Evolutionary conservation across 1,140 invertebrate species (phyloP), one percentile per base, ranked within the genome.

Genomic region (Mactra quadrangularis): DNA sequence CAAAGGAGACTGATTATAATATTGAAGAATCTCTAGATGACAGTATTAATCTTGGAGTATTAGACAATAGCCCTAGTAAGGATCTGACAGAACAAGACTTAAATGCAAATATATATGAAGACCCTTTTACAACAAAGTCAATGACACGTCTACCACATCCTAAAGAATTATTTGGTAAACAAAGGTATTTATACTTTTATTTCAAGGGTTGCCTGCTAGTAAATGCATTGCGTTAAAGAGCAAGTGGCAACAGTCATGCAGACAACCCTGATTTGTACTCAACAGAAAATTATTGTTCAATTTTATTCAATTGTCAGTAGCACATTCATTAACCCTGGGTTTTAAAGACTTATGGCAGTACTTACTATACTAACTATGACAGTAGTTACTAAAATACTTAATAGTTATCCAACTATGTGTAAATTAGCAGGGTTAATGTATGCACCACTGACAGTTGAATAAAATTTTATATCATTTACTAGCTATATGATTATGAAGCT

Each of bases 141-240:
- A 38, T 64, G 33, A 64, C 7, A 52, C 22, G 27, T 27, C 38
- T 75, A 11, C 71, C 71, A 22, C 71, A 75, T 57, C 71, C 71
- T 4, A 59, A 59, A n/a, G 71, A 59, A n/a, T 33, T 75, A 7
- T 75, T 75, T 75, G 71, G 71, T 25, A 33, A 75, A 38, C 57
- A 55, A 31, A 3, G 41, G 35, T 29, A 22, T 1, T n/a, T 47
- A 9, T 47, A 47, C 45, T 47, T 7, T 7, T 19, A 9, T 47
- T 47, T 9, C 7, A 9, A 47, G 19, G 45, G 7, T 9, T 47
- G 7, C 19, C 7, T 47, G 9, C 17, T n/a, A 53, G 25, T n/a
- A 53, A 53, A 22, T 7, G 17, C 17, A 7, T 22, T 11, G 4
- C 17, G 4, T 4, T 53, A n/a, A n/a, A 53, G 17, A 9, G 4